Evolutionary conservation across 2,888 invertebrate species (phyloP).

Genomic region (Odontothrips loti): DNA sequence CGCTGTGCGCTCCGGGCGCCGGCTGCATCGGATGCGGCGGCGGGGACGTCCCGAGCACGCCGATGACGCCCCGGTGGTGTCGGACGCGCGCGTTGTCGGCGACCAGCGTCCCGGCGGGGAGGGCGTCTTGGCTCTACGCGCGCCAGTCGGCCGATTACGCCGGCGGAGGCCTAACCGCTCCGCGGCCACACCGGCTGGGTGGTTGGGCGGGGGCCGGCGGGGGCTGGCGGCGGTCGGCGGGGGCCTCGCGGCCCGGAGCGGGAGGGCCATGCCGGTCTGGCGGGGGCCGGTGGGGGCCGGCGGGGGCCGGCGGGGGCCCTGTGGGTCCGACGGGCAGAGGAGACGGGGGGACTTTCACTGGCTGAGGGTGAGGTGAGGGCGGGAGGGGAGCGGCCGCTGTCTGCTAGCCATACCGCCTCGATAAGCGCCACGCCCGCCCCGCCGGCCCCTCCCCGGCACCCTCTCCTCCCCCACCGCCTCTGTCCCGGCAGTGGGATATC

Average conservation of each 20-base stretch:
- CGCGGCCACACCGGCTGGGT: neutral
- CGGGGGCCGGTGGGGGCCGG: neutral
- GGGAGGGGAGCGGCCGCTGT: neutral
- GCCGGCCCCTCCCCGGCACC: neutral
- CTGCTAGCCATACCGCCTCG: neutral
- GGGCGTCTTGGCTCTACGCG: constrained; percentile 8
- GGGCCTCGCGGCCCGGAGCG: neutral
- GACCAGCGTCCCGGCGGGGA: constrained; percentile 2
- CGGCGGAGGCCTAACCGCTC: constrained; percentile 3
- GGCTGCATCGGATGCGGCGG: neutral
- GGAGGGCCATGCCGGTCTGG: neutral
- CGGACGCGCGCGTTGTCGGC: neutral
- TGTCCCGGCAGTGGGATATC: neutral
- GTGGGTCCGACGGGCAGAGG: neutral
- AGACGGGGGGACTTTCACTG: constrained; percentile 25
- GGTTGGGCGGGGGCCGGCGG: no score
- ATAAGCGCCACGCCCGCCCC: neutral
- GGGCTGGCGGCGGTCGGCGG: neutral
- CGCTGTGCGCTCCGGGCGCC: neutral
- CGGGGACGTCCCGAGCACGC: neutral
- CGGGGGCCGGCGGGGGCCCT: neutral
- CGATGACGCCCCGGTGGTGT: neutral
- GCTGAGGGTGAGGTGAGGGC: neutral
- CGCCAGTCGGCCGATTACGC: constrained; percentile 18
- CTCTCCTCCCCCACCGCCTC: neutral